Conservation (phyloP, 2,113 vertebrate genomes). For the Hystrix brachyura region DNA sequence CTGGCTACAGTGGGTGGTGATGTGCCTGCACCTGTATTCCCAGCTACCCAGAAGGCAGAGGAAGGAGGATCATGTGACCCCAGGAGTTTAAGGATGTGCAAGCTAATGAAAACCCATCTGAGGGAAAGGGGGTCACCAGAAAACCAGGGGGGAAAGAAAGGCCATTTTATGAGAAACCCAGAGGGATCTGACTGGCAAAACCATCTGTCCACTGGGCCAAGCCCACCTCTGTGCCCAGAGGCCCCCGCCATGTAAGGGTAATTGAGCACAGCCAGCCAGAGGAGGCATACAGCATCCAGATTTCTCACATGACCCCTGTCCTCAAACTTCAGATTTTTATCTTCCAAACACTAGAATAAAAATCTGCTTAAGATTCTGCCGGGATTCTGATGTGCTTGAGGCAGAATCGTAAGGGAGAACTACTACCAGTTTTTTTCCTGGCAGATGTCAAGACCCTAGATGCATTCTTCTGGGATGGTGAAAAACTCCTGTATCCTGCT, state of each 20-base stretch:
- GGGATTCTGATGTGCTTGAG: background rate
- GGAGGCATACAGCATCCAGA: background rate
- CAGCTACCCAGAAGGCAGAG: background rate
- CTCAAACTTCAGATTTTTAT: background rate
- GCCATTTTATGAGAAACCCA: background rate
- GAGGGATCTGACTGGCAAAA: background rate
- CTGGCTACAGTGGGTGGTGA: background rate
- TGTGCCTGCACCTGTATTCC: background rate
- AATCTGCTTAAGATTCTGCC: background rate
- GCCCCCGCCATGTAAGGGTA: no score
- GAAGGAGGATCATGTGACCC: background rate
- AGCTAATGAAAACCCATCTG: background rate
- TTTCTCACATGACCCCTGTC: background rate
- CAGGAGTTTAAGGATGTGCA: background rate
- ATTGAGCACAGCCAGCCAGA: background rate
- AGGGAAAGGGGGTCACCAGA: background rate
- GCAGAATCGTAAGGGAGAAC: background rate
- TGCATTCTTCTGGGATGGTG: background rate
- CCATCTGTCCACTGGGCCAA: background rate
- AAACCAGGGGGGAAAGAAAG: background rate
- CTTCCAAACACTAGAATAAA: conserved; percentile 38
- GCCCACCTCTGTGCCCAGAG: background rate
- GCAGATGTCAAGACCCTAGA: background rate
- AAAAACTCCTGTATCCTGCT: background rate
- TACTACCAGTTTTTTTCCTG: background rate